phyloP scores from a whole-genome alignment of 2,797 vertebrate species.

The Amblyraja radiata region DNA sequence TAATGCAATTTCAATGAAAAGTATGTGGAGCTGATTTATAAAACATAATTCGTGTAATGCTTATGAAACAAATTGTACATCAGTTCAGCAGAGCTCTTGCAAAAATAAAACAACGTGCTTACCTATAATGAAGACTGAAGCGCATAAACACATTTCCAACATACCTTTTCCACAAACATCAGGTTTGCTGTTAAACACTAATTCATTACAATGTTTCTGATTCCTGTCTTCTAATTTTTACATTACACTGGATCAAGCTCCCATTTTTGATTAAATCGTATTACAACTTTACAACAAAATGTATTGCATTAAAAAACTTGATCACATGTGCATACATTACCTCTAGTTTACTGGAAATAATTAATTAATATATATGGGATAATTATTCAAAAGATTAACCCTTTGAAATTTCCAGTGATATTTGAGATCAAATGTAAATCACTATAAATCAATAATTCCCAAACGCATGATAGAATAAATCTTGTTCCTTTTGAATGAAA shows the following conservation, averaged over 20 bases:
- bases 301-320: not conserved
- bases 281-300: not conserved
- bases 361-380: not conserved
- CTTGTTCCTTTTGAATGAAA: not conserved
- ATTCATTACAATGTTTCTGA: not conserved
- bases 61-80: not conserved
- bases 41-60: not conserved
- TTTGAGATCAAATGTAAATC: not conserved
- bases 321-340: not conserved
- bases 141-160: not conserved
- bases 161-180: not conserved
- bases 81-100: not conserved
- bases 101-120: not conserved
- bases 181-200: not conserved
- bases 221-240: constrained; percentile 4
- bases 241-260: not conserved
- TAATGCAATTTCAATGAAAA: not conserved
- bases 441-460: not conserved
- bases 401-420: not conserved
- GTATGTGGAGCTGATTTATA: not conserved
- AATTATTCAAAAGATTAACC: not conserved
- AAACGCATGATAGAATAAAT: not conserved
- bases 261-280: not conserved
- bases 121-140: not conserved
- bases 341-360: not conserved